These are phyloP conservation scores for Kryptolebias ocellatus DNA, from an alignment of 2,797 vertebrate species.

Conservation along the genomic window DNA sequence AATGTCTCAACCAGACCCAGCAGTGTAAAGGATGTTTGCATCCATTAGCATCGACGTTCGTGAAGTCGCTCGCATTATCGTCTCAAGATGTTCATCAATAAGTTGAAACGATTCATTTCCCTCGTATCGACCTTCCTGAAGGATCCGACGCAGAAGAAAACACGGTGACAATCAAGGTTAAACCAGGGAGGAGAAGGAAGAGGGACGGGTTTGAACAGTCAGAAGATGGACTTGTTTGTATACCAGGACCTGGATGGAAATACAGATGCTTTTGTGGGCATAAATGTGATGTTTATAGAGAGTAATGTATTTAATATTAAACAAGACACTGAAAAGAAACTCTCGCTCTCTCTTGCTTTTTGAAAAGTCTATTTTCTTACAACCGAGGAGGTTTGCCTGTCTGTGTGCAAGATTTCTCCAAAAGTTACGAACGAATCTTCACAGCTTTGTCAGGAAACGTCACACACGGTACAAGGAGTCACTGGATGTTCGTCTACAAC, in stretches of 20 bases:
- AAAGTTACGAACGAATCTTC: no score
- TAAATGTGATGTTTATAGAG: constrained; percentile 63
- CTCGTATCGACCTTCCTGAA: constrained; percentile 11
- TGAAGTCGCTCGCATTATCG: constrained; percentile 11
- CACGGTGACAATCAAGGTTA: constrained; percentile 66
- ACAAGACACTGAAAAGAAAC: constrained; percentile 45
- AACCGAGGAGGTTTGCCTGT: no score
- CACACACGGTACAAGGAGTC: no score
- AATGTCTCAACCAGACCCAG: constrained; percentile 2
- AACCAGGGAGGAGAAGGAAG: constrained; percentile 2
- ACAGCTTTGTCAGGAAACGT: no score
- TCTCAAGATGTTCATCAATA: constrained; percentile 35
- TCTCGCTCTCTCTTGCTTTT: neutral
- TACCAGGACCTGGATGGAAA: constrained; percentile 52
- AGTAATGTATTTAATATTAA: constrained; percentile 71
- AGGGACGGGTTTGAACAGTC: neutral
- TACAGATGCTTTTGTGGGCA: constrained; percentile 59
- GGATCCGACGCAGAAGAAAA: constrained; percentile 35
- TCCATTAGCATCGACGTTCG: neutral
- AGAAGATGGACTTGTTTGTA: constrained; percentile 27
- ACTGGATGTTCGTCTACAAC: no score
- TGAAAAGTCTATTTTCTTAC: no score
- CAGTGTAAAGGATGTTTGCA: neutral
- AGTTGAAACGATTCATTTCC: constrained; percentile 5
- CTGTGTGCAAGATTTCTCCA: no score